Evolutionary conservation across 1,140 invertebrate genomes (phyloP), one percentile per base, ranked within the genome.

Genomic region (Wasmannia auropunctata): DNA sequence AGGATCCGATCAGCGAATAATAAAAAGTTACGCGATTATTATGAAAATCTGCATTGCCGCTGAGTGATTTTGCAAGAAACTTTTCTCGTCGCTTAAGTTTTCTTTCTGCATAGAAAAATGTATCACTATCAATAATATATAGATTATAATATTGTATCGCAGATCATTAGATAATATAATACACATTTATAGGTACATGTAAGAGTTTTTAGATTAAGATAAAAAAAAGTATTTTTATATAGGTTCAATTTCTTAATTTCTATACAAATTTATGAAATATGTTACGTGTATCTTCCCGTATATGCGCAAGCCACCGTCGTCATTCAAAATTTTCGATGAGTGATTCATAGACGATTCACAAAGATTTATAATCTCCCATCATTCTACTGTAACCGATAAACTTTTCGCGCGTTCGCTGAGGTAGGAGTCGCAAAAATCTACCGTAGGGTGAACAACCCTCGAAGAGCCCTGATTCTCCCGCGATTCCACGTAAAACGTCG

Each of bases 401-500:
- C 56, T 76, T 60, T 43, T 37, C 31, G n/a, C 43, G 31, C 14
- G 3, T 77, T 49, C 40, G 28, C n/a, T 16, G 11, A 31, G 14
- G 43, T 43, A 34, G 22, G 28, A 60, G 56, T 84, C 49, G 40
- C 43, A 19, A 31, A 28, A 69, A 34, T 77, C n/a, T 34, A 72
- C 19, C 37, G 22, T 34, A 34, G 54, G 11, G 6, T 34, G 31
- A 51, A 69, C 25, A 49, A 58, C n/a, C 51, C n/a, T 31, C 31
- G n/a, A 34, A 62, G 34, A 76, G 28, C 14, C 14, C n/a, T 40
- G n/a, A 76, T 37, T 34, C 43, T 76, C 40, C 31, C 62, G 49
- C 28, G 62, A 56, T 85, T 67, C 37, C 22, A 49, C 49, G 56
- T 79, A 79, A 85, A 86, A 65, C 22, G 69, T 70, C 87, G 75